Percentiles rank a stretch among this genome's conserved stretches.
phyloP scores from a whole-genome alignment of 2,113 vertebrate genomes.

The Tenebrosternarchus preto region DNA sequence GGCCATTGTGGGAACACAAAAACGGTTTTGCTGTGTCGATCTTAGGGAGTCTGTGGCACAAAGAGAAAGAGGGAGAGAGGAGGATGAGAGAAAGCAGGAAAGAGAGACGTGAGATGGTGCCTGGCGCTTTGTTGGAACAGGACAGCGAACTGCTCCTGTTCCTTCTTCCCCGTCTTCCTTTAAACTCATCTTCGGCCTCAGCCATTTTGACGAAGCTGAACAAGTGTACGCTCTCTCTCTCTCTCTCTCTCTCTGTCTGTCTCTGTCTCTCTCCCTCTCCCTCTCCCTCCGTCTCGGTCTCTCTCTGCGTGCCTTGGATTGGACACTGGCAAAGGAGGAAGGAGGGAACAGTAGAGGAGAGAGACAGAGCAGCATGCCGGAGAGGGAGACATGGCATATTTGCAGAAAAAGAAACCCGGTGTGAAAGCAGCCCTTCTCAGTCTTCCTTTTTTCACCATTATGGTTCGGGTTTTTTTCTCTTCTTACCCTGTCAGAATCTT shows the following conservation, averaged over 20 bases:
- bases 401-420: slow-evolving; percentile 63
- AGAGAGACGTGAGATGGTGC: slow-evolving; percentile 57
- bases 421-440: slow-evolving; percentile 65
- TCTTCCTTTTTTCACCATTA: slow-evolving; percentile 56
- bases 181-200: slow-evolving; percentile 69
- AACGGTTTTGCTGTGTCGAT: slow-evolving; percentile 52
- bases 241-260: slow-evolving; percentile 34
- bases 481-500: slow-evolving; percentile 20
- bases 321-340: slow-evolving; percentile 67
- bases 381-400: slow-evolving; percentile 70
- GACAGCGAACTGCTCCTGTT: slow-evolving; percentile 65
- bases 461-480: slow-evolving; percentile 57
- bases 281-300: slow-evolving; percentile 56
- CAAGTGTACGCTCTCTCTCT: slow-evolving; percentile 51
- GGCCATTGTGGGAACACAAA: slow-evolving; percentile 10
- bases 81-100: slow-evolving; percentile 51
- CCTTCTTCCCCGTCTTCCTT: slow-evolving; percentile 59
- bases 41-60: slow-evolving; percentile 74
- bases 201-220: slow-evolving; percentile 78
- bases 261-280: slow-evolving; percentile 33
- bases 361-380: slow-evolving; percentile 59
- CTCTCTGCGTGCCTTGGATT: slow-evolving; percentile 75
- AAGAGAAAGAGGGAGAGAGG: slow-evolving; percentile 69
- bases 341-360: slow-evolving; percentile 63
- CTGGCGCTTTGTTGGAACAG: slow-evolving; percentile 60